phyloP scores from a whole-genome alignment of 2,797 vertebrate genomes.

The Dromococcyx pavoninus region DNA sequence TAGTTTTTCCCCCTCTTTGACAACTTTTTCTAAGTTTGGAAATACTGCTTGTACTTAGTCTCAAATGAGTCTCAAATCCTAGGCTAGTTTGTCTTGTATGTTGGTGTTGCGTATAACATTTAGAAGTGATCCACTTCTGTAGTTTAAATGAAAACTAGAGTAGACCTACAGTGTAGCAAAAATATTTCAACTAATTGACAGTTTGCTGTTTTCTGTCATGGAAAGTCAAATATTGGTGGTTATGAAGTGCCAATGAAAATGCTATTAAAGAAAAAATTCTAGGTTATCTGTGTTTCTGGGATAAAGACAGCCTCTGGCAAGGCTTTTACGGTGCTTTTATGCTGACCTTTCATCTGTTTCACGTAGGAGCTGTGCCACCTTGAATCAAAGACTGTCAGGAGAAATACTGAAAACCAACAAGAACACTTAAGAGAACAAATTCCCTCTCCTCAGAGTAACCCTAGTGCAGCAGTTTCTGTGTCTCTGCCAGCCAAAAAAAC shows the following conservation, averaged over 20 bases:
- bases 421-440: slow-evolving; percentile 74
- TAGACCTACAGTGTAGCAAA: background rate
- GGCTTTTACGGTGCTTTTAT: background rate
- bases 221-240: background rate
- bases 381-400: slow-evolving; percentile 79
- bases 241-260: background rate
- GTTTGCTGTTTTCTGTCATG: background rate
- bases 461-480: slow-evolving; percentile 42
- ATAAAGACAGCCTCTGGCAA: background rate
- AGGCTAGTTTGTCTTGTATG: background rate
- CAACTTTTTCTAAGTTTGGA: background rate
- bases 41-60: background rate
- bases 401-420: slow-evolving; percentile 69
- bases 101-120: background rate
- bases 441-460: slow-evolving; percentile 74
- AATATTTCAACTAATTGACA: background rate
- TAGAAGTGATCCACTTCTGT: background rate
- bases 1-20: fast-evolving
- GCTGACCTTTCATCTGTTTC: background rate
- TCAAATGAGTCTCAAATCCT: background rate
- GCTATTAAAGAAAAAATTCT: background rate
- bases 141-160: background rate
- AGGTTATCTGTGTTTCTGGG: background rate
- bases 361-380: slow-evolving; percentile 83
- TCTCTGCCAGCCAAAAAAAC: slow-evolving; percentile 68